A percentile compares a stretch with the other conserved stretches of the same genome.
Conservation (phyloP, 2,888 invertebrate genomes). For the Clitarchus hookeri region DNA sequence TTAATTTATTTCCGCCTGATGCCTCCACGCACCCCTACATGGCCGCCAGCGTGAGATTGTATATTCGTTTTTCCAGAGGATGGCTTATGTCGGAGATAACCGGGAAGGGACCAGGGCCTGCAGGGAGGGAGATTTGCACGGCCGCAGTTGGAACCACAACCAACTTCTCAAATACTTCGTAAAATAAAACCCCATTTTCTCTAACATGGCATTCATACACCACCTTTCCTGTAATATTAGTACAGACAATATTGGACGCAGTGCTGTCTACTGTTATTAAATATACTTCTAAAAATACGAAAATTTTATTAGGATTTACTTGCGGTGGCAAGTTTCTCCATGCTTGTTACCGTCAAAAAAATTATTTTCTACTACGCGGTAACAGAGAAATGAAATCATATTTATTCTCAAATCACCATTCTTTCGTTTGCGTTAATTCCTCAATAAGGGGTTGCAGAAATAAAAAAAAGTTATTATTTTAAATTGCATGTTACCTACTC, state of each 20-base stretch:
- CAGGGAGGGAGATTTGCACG: background rate
- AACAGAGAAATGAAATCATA: too few relatives aligned
- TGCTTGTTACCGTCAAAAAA: too few relatives aligned
- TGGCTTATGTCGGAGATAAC: background rate
- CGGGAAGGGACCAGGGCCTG: background rate
- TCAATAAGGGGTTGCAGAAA: too few relatives aligned
- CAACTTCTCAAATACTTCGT: background rate
- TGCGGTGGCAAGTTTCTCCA: background rate
- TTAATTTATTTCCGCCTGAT: conserved; percentile 14
- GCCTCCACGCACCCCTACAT: background rate
- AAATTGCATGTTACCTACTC: too few relatives aligned
- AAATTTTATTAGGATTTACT: background rate
- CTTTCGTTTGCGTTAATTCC: too few relatives aligned
- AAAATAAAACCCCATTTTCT: background rate
- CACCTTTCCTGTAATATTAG: background rate
- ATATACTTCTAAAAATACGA: background rate
- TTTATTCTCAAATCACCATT: too few relatives aligned
- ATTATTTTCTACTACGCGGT: too few relatives aligned
- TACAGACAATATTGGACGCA: background rate
- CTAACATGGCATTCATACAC: background rate
- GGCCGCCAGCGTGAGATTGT: background rate
- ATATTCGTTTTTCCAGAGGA: background rate
- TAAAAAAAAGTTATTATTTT: too few relatives aligned
- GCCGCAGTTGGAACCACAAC: background rate
- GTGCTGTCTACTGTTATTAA: background rate